Evolutionary conservation across 2,888 invertebrate genomes (phyloP).

Genomic region (Baronia brevicornis): DNA sequence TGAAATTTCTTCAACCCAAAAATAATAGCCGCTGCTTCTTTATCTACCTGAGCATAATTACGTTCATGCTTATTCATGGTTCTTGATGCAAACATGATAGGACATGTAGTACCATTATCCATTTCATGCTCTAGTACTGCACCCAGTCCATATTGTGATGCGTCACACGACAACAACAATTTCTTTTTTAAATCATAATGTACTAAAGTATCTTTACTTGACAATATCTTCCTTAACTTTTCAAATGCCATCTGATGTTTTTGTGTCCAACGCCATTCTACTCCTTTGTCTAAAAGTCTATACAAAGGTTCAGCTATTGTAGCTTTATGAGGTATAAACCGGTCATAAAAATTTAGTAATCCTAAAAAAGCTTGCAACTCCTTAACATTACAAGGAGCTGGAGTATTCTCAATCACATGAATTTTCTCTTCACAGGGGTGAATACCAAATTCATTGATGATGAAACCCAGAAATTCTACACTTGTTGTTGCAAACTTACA

Average conservation of each 20-base stretch:
- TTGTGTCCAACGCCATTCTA: conserved; percentile 4
- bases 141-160: conserved; percentile 23
- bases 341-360: conserved; percentile 14
- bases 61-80: conserved; percentile 26
- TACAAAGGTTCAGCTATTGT: conserved; percentile 5
- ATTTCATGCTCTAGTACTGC: conserved; percentile 27
- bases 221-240: conserved; percentile 18
- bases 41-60: conserved; percentile 25
- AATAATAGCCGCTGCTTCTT: conserved; percentile 28
- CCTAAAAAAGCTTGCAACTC: conserved; percentile 21
- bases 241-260: conserved; percentile 20
- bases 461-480: conserved; percentile 11
- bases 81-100: conserved; percentile 32
- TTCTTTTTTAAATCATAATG: conserved; percentile 10
- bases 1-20: conserved; percentile 37
- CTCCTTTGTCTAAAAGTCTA: neutral
- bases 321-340: conserved; percentile 20
- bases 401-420: neutral
- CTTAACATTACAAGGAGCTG: conserved; percentile 16
- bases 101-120: conserved; percentile 13
- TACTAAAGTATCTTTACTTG: conserved; percentile 14
- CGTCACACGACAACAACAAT: conserved; percentile 20
- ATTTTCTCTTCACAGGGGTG: conserved; percentile 9
- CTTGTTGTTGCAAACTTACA: conserved; percentile 7
- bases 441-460: conserved; percentile 10